These are phyloP conservation scores for Brachionichthys hirsutus DNA, from an alignment of 2,113 vertebrate genomes.

Conservation along the genomic window DNA sequence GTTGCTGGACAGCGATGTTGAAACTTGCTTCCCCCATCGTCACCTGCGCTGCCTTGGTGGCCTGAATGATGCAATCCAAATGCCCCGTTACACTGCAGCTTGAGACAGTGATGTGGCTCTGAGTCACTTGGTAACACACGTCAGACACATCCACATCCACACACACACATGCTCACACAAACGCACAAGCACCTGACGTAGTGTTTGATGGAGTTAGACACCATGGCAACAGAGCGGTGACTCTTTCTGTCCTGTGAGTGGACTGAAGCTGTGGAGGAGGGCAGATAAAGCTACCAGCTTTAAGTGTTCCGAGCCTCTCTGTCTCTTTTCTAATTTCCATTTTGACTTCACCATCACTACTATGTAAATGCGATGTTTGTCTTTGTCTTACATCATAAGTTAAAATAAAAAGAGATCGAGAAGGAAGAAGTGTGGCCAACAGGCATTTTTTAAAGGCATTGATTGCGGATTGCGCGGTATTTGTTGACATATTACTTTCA, in stretches of 20 bases:
- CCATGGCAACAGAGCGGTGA: constrained; percentile 75
- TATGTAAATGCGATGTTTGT: constrained; percentile 2
- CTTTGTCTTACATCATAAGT: constrained; percentile 10
- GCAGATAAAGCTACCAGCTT: constrained; percentile 54
- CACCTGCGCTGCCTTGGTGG: no score
- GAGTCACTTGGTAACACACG: constrained; percentile 69
- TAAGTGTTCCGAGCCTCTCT: constrained; percentile 44
- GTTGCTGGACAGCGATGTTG: no score
- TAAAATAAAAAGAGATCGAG: constrained; percentile 16
- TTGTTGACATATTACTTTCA: constrained; percentile 55
- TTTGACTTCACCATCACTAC: constrained; percentile 3
- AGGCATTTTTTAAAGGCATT: constrained; percentile 49
- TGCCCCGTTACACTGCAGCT: constrained; percentile 55
- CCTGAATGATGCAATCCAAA: constrained; percentile 14
- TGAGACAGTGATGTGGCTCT: constrained; percentile 63
- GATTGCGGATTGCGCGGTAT: constrained; percentile 28
- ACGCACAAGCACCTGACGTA: constrained; percentile 19
- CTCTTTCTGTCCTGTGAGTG: constrained; percentile 72
- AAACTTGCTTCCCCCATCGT: no score
- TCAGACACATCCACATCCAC: constrained; percentile 43
- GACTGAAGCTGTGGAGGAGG: constrained; percentile 65
- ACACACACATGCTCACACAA: constrained; percentile 14
- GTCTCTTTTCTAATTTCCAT: constrained; percentile 17
- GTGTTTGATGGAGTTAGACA: constrained; percentile 27
- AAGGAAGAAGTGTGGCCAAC: constrained; percentile 42